phyloP scores from a whole-genome alignment of 2,888 invertebrate genomes.

The Cremastinae sp. region DNA sequence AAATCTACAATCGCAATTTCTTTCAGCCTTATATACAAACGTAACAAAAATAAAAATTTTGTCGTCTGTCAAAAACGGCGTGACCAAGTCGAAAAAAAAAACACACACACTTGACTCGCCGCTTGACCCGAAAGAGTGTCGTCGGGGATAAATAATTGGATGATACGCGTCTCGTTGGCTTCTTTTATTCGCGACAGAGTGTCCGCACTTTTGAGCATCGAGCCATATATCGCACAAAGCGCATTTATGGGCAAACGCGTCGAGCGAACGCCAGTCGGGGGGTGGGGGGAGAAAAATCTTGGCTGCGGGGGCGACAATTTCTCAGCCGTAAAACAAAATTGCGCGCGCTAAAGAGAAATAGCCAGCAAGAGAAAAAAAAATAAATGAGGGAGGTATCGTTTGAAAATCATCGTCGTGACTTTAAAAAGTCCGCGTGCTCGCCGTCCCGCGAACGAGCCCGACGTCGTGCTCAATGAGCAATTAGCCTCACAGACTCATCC shows the following conservation, averaged over 20 bases:
- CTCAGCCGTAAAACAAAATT: constrained; percentile 15
- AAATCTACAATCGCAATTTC: too few relatives aligned
- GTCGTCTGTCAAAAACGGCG: background rate
- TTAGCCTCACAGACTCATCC: constrained; percentile 46
- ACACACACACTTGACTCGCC: constrained; percentile 8
- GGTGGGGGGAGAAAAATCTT: constrained; percentile 10
- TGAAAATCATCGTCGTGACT: constrained; percentile 29
- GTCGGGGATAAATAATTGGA: constrained; percentile 26
- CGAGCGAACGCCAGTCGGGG: constrained; percentile 12
- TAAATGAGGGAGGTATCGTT: constrained; percentile 30
- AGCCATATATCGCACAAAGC: constrained; percentile 21
- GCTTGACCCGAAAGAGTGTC: constrained; percentile 31
- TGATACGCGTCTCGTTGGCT: constrained; percentile 45
- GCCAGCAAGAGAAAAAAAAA: too few relatives aligned
- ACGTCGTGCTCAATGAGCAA: constrained; percentile 54
- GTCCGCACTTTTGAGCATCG: too few relatives aligned
- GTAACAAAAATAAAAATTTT: too few relatives aligned
- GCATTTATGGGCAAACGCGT: constrained; percentile 8
- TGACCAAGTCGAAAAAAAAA: background rate
- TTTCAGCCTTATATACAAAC: too few relatives aligned
- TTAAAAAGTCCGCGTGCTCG: background rate
- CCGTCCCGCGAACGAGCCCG: constrained; percentile 4
- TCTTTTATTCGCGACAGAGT: constrained; percentile 1
- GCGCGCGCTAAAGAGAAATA: background rate
- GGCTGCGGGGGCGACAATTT: background rate